phyloP scores from a whole-genome alignment of 2,113 vertebrate species.

The Rhinopithecus roxellana region DNA sequence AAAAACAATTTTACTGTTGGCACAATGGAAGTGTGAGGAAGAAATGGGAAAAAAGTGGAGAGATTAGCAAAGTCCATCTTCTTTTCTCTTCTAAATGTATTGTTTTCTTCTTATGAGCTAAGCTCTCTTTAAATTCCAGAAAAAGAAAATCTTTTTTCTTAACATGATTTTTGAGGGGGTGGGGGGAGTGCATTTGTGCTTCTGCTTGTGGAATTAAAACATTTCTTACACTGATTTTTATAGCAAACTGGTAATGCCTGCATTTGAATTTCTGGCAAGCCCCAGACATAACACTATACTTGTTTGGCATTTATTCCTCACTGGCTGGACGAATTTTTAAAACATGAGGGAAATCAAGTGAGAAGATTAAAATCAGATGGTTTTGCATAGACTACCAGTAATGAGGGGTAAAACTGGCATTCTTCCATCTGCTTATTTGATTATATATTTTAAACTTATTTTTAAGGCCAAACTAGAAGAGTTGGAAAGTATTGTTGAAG shows the following conservation, averaged over 20 bases:
- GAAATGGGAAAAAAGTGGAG: neutral
- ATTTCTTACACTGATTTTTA: slow-evolving; percentile 44
- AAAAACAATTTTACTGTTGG: neutral
- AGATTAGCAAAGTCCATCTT: neutral
- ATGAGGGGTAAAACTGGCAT: slow-evolving; percentile 28
- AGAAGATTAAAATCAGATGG: slow-evolving; percentile 66
- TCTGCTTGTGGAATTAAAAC: slow-evolving; percentile 13
- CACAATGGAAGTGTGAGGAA: neutral
- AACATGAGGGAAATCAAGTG: slow-evolving; percentile 59
- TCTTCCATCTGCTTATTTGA: slow-evolving; percentile 56
- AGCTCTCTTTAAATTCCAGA: neutral
- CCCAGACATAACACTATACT: neutral
- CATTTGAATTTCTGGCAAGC: slow-evolving; percentile 56
- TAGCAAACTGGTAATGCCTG: neutral
- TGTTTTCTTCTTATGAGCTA: slow-evolving; percentile 5
- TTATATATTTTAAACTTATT: slow-evolving; percentile 40
- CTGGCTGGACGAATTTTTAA: slow-evolving; percentile 45
- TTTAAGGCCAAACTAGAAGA: slow-evolving; percentile 29
- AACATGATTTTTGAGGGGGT: neutral
- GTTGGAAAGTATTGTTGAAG: neutral
- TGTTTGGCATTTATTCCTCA: slow-evolving; percentile 47
- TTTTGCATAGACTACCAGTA: slow-evolving; percentile 43
- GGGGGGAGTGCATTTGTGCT: neutral
- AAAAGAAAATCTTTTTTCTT: slow-evolving; percentile 20
- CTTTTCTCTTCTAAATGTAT: neutral